Evolutionary conservation across 2,888 invertebrate genomes (phyloP), one percentile per base, ranked within the genome.

Genomic region (Pseudococcus jackbeardsleyi): DNA sequence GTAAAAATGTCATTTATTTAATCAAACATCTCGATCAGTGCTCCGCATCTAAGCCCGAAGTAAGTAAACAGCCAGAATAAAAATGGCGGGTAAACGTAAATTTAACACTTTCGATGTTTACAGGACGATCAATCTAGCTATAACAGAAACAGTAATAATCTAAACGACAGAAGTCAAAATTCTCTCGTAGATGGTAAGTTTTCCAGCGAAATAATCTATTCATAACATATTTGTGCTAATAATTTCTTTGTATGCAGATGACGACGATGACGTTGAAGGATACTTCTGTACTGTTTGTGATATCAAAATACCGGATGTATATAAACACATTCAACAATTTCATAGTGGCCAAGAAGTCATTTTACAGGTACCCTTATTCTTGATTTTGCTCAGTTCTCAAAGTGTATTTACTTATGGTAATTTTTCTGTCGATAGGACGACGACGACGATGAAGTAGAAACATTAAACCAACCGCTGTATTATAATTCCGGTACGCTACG

Each of bases 1-100:
- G 59, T 72, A 85, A 85, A 85, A 88, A 85, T 54, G 72, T 88
- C 12, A 42, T 72, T 50, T 33, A 54, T 85, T 85, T 88, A 77
- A 88, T 88, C 68, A 85, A 88, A 77, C 88, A 88, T 88, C 48
- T 88, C 50, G 88, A 88, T 54, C 48, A 85, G 26, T 88, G 88
- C 42, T 7, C 42, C n/a, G 86, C 86, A 7, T 86, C 77, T 7
- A 86, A 46, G 22, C 22, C 79, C 46, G 79, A 82, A 46, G 79
- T 82, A 4, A 42, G 79, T 82, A 46, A 42, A 42, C 42, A 42
- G 42, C 42, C 42, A 8, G 42, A 33, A 19, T 77, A 46, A 19
- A 82, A 82, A 46, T 82, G 79, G 72, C 72, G 72, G 33, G 72
- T 72, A 72, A 72, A 33, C 39, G 39, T 33, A 33, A 72, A 26